phyloP scores from a whole-genome alignment of 2,888 invertebrate genomes.

The Acrobasis consociella region DNA sequence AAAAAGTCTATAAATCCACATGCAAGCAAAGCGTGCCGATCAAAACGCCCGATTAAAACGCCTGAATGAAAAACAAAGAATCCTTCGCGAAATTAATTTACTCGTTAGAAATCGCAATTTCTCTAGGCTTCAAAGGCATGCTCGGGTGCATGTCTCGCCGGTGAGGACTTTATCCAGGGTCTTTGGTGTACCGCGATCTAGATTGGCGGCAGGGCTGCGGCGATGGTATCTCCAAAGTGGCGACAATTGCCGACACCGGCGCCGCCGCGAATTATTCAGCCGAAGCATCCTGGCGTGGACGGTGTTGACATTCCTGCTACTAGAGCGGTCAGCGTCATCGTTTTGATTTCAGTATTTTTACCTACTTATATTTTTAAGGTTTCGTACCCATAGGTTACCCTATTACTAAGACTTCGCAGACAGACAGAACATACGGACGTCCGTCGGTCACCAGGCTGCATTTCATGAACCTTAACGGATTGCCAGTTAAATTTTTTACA shows the following conservation, averaged over 20 bases:
- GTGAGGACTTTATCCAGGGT: constrained; percentile 78
- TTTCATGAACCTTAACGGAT: too few species aligned
- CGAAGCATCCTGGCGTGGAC: constrained; percentile 17
- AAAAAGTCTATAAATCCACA: not conserved
- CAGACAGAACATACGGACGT: too few species aligned
- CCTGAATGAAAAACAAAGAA: constrained; percentile 4
- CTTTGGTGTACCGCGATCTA: constrained; percentile 78
- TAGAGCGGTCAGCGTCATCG: constrained; percentile 1
- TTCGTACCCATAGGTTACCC: too few species aligned
- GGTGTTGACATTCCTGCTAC: constrained; percentile 14
- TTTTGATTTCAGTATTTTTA: constrained; percentile 15
- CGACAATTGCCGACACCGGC: constrained; percentile 76
- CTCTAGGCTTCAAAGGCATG: constrained; percentile 75
- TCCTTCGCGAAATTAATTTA: constrained; percentile 14
- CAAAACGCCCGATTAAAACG: not conserved
- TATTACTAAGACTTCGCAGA: too few species aligned
- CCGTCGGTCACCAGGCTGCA: too few species aligned
- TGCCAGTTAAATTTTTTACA: too few species aligned
- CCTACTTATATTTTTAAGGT: too few species aligned
- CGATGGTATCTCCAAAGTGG: constrained; percentile 74
- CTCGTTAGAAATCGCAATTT: constrained; percentile 35
- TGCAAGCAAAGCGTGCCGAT: constrained; percentile 1
- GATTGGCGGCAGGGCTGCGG: constrained; percentile 69
- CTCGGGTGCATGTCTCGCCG: constrained; percentile 58
- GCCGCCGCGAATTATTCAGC: constrained; percentile 22